Conservation (phyloP, 1,140 invertebrate genomes). For the Sinonovacula constricta region DNA sequence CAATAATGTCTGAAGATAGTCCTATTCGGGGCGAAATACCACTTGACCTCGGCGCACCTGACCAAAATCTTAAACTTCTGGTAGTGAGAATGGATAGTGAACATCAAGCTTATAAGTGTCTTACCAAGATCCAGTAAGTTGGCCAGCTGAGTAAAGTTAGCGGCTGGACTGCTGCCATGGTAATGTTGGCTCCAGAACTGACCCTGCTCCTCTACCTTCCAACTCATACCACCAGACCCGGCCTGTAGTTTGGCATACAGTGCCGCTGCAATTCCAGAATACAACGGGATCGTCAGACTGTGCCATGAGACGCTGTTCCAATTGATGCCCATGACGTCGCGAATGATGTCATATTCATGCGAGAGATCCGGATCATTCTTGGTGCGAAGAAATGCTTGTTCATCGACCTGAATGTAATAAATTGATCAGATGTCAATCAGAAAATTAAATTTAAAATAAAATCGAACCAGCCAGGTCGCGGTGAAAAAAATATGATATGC, state of each 20-base stretch:
- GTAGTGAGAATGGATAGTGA: no score
- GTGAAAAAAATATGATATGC: no score
- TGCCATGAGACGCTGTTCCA: conserved; percentile 65
- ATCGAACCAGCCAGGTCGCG: no score
- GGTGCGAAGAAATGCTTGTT: conserved; percentile 49
- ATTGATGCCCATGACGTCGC: conserved; percentile 61
- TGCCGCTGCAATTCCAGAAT: conserved; percentile 69
- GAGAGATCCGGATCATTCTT: conserved; percentile 21
- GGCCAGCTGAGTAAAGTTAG: conserved; percentile 61
- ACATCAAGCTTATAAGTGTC: not conserved
- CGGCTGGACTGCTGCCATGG: conserved; percentile 48
- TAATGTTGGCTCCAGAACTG: conserved; percentile 50
- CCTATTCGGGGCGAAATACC: no score
- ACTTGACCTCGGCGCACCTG: no score
- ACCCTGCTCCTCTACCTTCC: conserved; percentile 58
- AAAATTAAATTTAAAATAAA: no score
- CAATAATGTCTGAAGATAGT: no score
- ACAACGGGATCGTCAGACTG: conserved; percentile 68
- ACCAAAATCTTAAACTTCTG: no score
- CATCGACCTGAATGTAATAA: conserved; percentile 58
- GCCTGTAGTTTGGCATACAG: conserved; percentile 53
- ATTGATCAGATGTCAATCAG: no score
- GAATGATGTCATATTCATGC: conserved; percentile 55
- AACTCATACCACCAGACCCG: conserved; percentile 25
- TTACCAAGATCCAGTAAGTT: conserved; percentile 58